Evolutionary conservation across 1,140 invertebrate genomes (phyloP), one percentile per base, ranked within the genome.

Genomic region (Hylyphantes graminicola): DNA sequence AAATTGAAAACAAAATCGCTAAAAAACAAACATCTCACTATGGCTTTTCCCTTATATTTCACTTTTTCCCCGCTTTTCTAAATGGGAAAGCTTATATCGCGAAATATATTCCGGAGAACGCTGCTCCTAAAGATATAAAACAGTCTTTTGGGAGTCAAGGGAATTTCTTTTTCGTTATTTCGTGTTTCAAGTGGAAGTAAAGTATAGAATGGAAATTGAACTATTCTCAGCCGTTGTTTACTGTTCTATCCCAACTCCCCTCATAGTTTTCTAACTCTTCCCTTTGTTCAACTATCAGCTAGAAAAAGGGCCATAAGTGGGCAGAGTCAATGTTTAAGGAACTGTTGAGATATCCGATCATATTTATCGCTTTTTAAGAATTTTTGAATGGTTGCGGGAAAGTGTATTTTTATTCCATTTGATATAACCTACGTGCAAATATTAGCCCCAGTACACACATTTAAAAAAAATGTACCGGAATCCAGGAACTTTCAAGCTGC

Each of bases 61-160:
- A 50, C 67, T 78, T 78, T 19, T 78, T 12, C 63, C 61, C 48
- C 55, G 54, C 19, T 59, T 53, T 13, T 55, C 76, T 80, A 80
- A 80, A 80, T 70, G 77, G 77, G 65, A 67, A 67, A 76, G 59
- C 63, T 80, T 70, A 80, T 80, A 70, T 64, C 65, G 59, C 48
- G 70, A 80, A 80, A 80, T 80, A 80, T 70, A 80, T 65, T 80
- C 77, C 70, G 21, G 35, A 57, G 77, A 53, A 80, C 65, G 74
- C 59, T 50, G 48, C 77, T 80, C 61, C 77, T 80, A 68, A 80
- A 80, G 77, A 80, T 80, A 80, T 80, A 80, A 80, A 80, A 80
- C 77, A 80, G 77, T 80, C 77, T 80, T 80, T 80, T 51, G 77
- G 77, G 77, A 80, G 53, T 80, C 51, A 55, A 59, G 53, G 51